A percentile compares a stretch with the other conserved stretches of the same genome.
Evolutionary conservation across 2,888 invertebrate species (phyloP).

Genomic region (Magallana nippona): DNA sequence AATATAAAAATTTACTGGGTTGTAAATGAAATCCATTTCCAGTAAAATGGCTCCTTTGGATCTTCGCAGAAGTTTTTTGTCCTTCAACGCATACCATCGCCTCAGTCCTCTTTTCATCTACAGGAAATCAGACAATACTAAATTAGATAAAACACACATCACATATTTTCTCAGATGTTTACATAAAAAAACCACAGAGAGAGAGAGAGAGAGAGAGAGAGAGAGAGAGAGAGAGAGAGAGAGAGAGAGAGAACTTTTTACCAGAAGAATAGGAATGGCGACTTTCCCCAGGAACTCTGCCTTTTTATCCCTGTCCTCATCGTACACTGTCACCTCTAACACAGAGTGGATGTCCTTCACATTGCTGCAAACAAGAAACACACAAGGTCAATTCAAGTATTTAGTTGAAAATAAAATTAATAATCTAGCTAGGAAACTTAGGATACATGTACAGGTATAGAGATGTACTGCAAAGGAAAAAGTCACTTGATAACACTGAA

Average conservation of each 20-base stretch:
- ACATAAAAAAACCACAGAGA: too few relatives aligned
- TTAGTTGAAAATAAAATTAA: too few relatives aligned
- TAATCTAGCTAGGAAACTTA: too few relatives aligned
- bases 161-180: too few relatives aligned
- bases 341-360: constrained; percentile 94
- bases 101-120: constrained; percentile 91
- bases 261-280: constrained; percentile 89
- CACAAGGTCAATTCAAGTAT: too few relatives aligned
- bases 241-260: constrained; percentile 61
- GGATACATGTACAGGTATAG: too few relatives aligned
- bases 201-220: too few relatives aligned
- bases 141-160: too few relatives aligned
- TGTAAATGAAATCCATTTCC: constrained; percentile 95
- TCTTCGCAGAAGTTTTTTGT: constrained; percentile 92
- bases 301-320: constrained; percentile 97
- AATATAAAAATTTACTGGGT: constrained; percentile 85
- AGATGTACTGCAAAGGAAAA: too few relatives aligned
- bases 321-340: constrained; percentile 96
- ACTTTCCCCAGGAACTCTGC: constrained; percentile 97
- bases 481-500: too few relatives aligned
- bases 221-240: too few relatives aligned
- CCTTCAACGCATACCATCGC: constrained; percentile 97
- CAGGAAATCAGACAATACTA: constrained; percentile 42
- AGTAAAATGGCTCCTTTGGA: constrained; percentile 97
- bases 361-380: constrained; percentile 72